Conservation (phyloP, 2,113 vertebrate species). For the Anarhynchus alexandrinus region DNA sequence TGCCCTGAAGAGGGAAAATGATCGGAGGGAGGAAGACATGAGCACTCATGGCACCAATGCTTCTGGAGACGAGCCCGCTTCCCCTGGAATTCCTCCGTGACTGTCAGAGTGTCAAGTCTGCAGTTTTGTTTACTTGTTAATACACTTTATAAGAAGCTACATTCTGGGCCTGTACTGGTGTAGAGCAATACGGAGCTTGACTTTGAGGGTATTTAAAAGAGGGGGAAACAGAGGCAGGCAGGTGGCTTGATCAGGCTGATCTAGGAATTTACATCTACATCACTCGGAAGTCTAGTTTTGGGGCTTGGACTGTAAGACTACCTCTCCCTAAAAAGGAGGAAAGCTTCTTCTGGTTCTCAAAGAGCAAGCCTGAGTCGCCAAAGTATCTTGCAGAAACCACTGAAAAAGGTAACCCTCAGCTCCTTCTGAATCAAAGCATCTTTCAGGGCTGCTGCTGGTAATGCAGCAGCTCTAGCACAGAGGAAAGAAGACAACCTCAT, state of each 20-base stretch:
- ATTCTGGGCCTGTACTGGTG: not conserved
- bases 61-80: not conserved
- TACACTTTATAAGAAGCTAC: not conserved
- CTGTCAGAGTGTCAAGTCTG: not conserved
- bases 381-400: not conserved
- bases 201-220: not conserved
- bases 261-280: not conserved
- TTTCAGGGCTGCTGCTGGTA: not conserved
- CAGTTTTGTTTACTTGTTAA: not conserved
- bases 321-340: not conserved
- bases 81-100: not conserved
- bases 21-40: accelerated
- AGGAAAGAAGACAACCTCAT: not conserved
- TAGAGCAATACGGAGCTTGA: not conserved
- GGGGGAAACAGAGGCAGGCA: not conserved
- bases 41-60: not conserved
- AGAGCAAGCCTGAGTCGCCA: not conserved
- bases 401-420: not conserved
- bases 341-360: not conserved
- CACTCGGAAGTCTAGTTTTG: not conserved
- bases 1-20: not conserved
- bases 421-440: not conserved
- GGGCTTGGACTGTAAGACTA: not conserved
- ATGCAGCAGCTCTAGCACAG: not conserved
- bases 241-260: not conserved